Conservation (phyloP, 2,888 invertebrate genomes). For the Stenurella melanura region DNA sequence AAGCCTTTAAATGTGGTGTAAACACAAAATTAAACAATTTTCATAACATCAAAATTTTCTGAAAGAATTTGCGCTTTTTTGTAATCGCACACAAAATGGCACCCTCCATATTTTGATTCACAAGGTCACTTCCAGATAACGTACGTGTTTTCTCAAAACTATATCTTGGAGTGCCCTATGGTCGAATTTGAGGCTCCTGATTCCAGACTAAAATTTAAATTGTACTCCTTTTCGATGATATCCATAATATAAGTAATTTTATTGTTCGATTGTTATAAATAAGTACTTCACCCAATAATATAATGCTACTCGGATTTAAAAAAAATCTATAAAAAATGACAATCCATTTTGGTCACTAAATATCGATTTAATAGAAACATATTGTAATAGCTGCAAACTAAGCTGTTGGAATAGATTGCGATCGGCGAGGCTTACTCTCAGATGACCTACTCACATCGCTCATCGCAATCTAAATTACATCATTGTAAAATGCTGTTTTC, state of each 20-base stretch:
- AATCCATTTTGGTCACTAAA: constrained; percentile 69
- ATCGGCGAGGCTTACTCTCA: constrained; percentile 46
- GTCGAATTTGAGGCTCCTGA: too few relatives aligned
- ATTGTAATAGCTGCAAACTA: constrained; percentile 51
- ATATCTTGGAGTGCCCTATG: too few relatives aligned
- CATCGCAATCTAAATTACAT: constrained; percentile 56
- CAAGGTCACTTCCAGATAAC: too few relatives aligned
- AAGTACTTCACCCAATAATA: constrained; percentile 60
- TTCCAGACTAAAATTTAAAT: too few relatives aligned
- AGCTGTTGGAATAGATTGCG: constrained; percentile 54
- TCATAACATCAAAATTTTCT: too few relatives aligned
- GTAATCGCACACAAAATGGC: too few relatives aligned
- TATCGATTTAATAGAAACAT: constrained; percentile 56
- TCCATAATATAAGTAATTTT: constrained; percentile 63
- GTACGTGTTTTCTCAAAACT: too few relatives aligned
- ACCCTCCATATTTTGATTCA: too few relatives aligned
- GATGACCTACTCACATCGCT: constrained; percentile 42
- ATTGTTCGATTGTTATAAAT: constrained; percentile 67
- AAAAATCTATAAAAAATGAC: constrained; percentile 65
- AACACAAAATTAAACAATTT: too few relatives aligned
- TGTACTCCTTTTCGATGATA: constrained; percentile 67
- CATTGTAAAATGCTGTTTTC: constrained; percentile 68
- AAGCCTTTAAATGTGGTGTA: too few relatives aligned
- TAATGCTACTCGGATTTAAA: constrained; percentile 61
- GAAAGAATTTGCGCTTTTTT: too few relatives aligned